Base-by-base conservation (phyloP, 1,140 invertebrate species). In the Linepithema humile region DNA sequence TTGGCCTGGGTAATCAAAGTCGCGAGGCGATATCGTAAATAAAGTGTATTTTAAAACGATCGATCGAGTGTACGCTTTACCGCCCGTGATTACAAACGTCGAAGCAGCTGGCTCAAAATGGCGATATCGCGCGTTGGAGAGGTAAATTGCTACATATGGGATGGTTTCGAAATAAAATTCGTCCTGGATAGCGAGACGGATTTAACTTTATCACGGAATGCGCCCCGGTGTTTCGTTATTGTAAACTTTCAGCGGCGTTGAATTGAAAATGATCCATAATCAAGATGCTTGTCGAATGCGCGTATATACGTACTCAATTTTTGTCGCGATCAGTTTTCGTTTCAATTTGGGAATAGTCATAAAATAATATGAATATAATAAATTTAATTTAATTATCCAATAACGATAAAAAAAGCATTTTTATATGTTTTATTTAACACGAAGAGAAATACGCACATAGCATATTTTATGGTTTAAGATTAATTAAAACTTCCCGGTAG, bases 141-240 rank as follows among this genome's bases (percentile, higher is more conserved):
- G 45, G 60, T 48, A 73, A 85, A 82, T 88, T 74, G 83, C 82
- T 69, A 70, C 86, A 80, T 59, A 65, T 88, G 77, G 86, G 59
- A 88, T 77, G 70, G 83, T 57, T 65, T 50, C n/a, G 74, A 78
- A 82, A 88, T 88, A 88, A 88, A 88, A 80, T 88, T 77, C 55
- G 59, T 69, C 55, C 45, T 9, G 23, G 50, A 15, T 45, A 67
- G 29, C 64, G 64, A 50, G 65, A n/a, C 23, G 23, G 74, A 59
- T 87, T 88, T 85, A 85, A 88, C 87, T 88, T 88, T 75, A 85
- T 88, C 69, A 62, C 26, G 60, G 53, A 59, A 85, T 70, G 80
- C 53, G 32, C 59, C 17, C 55, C 59, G 45, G 38, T 20, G 43
- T 53, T 50, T n/a, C 26, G 45, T 88, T 84, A 84, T 84, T 88